Evolutionary conservation across 2,888 invertebrate species (phyloP), one percentile per base, ranked within the genome.

Genomic region (Aphidoletes aphidimyza): DNA sequence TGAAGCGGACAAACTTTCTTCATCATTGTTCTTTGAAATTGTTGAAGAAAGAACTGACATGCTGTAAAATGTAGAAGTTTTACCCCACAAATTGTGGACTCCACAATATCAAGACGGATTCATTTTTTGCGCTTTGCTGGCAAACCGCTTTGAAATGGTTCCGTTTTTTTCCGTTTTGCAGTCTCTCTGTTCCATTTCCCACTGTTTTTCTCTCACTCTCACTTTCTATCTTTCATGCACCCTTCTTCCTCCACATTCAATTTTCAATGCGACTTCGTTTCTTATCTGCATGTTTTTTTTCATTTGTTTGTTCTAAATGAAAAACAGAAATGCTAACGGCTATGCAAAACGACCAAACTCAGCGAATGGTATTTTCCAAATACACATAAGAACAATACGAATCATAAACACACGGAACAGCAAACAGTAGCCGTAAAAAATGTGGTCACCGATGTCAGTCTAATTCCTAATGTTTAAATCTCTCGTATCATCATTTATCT

Each of bases 401-500:
- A 54, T 22, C n/a, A 54, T 54, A 22, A n/a, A n/a, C 3, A 54
- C 9, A 9, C 9, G 22, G 54, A 81, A 37, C n/a, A n/a, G n/a
- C n/a, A n/a, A n/a, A n/a, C n/a, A n/a, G 17, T 17, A n/a, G 36
- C 5, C 3, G 78, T 22, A 81, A 81, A 69, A 47, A 34, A 14
- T 11, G 34, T 81, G 81, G 81, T 37, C 36, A 81, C 36, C 81
- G n/a, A 37, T 81, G 81, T 81, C 37, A 81, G 36, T 81, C 36
- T 81, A 37, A 81, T 81, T 81, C 81, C 81, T 81, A 81, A 81
- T 37, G 81, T 81, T 81, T 81, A 22, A 69, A 30, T 30, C 69
- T 69, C 30, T 34, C 34, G 69, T 22, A 81, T 81, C 37, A 37
- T 81, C 81, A 81, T 81, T 81, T 81, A 81, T 81, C 81, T 81